Conservation (phyloP, 2,888 invertebrate species). For the Trichogramma evanescens region DNA sequence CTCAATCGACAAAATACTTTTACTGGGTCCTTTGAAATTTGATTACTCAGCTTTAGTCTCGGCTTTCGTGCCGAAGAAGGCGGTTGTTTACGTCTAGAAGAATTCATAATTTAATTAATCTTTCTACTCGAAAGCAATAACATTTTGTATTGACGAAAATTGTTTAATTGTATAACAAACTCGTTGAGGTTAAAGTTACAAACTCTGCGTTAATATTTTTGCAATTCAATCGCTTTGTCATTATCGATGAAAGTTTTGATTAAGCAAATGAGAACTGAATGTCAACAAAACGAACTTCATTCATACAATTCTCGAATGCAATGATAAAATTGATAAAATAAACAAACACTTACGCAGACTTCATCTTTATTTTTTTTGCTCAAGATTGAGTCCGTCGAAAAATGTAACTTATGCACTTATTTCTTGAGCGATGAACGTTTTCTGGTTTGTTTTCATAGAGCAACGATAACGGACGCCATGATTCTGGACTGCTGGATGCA, state of each 20-base stretch:
- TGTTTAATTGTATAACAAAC: neutral
- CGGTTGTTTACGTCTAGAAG: constrained; percentile 37
- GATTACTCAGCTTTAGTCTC: constrained; percentile 28
- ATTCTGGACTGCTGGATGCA: no score
- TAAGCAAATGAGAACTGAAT: no score
- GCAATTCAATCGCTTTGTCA: no score
- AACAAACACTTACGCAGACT: constrained; percentile 19
- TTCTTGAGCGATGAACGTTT: no score
- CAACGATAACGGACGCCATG: no score
- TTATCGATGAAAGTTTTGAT: no score
- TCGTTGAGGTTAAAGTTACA: no score
- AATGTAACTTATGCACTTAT: no score
- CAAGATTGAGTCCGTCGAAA: neutral
- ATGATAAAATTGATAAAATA: neutral
- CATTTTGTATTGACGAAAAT: neutral
- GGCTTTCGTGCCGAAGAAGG: constrained; percentile 38
- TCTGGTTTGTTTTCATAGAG: no score
- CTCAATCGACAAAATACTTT: constrained; percentile 84
- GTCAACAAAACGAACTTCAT: neutral
- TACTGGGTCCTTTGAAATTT: constrained; percentile 62
- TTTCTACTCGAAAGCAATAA: neutral
- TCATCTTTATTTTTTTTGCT: constrained; percentile 7
- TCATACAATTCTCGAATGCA: neutral
- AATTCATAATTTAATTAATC: neutral
- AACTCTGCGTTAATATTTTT: no score